Conservation (phyloP, 2,113 vertebrate genomes). For the Rana temporaria region DNA sequence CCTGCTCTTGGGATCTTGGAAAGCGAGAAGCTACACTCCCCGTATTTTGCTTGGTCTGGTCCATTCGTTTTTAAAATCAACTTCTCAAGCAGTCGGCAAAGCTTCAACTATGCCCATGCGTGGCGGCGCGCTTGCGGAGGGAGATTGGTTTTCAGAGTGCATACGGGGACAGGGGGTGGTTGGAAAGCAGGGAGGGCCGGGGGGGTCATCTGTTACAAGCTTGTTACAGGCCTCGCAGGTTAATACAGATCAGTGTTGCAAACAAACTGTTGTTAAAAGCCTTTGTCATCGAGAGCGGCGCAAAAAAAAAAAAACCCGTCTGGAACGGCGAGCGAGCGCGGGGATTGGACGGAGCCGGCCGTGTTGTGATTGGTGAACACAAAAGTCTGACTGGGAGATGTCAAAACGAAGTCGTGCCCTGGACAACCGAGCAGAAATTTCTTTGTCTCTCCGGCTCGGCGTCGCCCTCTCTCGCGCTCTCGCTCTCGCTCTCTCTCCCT, state of each 20-base stretch:
- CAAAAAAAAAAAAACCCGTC: neutral
- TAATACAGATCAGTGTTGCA: constrained; percentile 17
- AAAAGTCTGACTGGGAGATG: constrained; percentile 38
- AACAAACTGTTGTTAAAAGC: constrained; percentile 12
- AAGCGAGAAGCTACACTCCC: constrained; percentile 1
- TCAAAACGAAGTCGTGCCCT: constrained; percentile 29
- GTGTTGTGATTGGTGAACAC: constrained; percentile 39
- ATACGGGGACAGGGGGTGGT: constrained; percentile 34
- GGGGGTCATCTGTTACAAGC: constrained; percentile 16
- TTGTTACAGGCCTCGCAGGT: constrained; percentile 24
- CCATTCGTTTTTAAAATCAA: neutral
- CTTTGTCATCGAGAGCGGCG: constrained; percentile 15
- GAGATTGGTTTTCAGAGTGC: constrained; percentile 48
- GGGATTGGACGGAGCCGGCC: neutral
- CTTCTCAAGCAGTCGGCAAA: neutral
- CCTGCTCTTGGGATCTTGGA: constrained; percentile 17
- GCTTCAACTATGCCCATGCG: constrained; percentile 9
- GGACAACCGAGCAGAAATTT: constrained; percentile 3
- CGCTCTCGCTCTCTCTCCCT: neutral
- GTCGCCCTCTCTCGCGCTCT: neutral
- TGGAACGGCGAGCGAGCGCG: neutral
- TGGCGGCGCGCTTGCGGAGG: neutral
- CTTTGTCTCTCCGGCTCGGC: neutral
- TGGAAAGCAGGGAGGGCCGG: too few relatives aligned
- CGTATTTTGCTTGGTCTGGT: constrained; percentile 29